Base-by-base conservation (phyloP, 2,888 invertebrate species). In the Yponomeuta evonymella region DNA sequence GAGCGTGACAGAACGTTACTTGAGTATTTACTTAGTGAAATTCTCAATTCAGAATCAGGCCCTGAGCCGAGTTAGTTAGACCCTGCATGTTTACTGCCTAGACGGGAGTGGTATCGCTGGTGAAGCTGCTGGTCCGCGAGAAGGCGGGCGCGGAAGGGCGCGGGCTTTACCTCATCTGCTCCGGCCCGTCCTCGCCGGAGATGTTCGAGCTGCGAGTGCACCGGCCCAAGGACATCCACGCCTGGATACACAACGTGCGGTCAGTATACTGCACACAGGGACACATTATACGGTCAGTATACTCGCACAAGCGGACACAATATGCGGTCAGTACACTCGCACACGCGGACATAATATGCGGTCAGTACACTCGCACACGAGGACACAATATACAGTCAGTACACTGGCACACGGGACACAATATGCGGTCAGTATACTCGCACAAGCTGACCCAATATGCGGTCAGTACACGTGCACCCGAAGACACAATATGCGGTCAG, bases 151-250 rank as follows among this genome's bases (percentile, higher is more conserved):
- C 96, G 71, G 97, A 97, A 80, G 95, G 95, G n/a, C 93, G 96
- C 4, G 97, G 98, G 0, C 95, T 99, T 79, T 98, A 98, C 89
- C 94, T 99, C 71, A 98, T 99, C 78, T 97, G 97, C 75, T 97
- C 97, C 76, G 97, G 97, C 81, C 97, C 97, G 6, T 94, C 95
- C 5, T 97, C 96, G 81, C 98, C 98, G 0, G 98, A 98, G 92
- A 98, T 99, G 98, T 98, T 98, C 83, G 98, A 98, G 83, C 91
- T 99, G 70, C 95, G 98, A 81, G 95, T 95, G 43, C 96, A 97
- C 79, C 94, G 96, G 75, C 97, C 97, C 48, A 97, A 97, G 85
- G 98, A 98, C 79, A 96, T 97, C 81, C 96, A 96, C 79, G 91
- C 94, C 12, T 98, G 98, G 98, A 97, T 98, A 82, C 95, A 96